Conservation (phyloP, 2,888 invertebrate genomes). For the Linnaemya vulpina region DNA sequence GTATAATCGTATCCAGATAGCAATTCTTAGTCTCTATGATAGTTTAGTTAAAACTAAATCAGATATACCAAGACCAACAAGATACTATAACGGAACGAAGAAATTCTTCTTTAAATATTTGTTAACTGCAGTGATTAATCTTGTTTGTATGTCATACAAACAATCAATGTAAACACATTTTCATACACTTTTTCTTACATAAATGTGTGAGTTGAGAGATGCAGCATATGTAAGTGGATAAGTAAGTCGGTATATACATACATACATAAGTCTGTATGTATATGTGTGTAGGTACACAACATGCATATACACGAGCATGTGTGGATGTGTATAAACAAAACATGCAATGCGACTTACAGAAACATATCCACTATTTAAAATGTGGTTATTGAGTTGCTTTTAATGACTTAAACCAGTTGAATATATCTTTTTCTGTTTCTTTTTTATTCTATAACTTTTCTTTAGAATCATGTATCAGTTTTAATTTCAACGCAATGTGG, state of each 20-base stretch:
- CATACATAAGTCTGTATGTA: too few species aligned
- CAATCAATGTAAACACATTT: conserved; percentile 19
- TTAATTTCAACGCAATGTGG: conserved; percentile 12
- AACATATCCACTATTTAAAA: conserved; percentile 19
- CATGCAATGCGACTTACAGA: conserved; percentile 43
- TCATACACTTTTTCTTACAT: not conserved
- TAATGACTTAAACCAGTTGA: conserved; percentile 53
- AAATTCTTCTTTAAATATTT: conserved; percentile 71
- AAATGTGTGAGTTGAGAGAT: not conserved
- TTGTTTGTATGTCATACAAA: conserved; percentile 25
- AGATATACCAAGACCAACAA: conserved; percentile 29
- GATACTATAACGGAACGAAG: conserved; percentile 79
- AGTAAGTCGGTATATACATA: not conserved
- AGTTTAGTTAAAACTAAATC: conserved; percentile 44
- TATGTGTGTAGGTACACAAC: too few species aligned
- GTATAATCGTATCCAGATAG: not conserved
- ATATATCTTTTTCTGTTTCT: conserved; percentile 12
- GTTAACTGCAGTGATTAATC: not conserved
- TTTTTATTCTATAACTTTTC: conserved; percentile 41
- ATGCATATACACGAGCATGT: not conserved
- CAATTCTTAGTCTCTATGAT: conserved; percentile 43
- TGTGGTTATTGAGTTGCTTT: conserved; percentile 41
- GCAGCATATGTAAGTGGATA: conserved; percentile 1
- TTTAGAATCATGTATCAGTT: conserved; percentile 33
- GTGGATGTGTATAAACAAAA: conserved; percentile 13